Conservation (phyloP, 2,888 invertebrate species). For the Campaea margaritaria region DNA sequence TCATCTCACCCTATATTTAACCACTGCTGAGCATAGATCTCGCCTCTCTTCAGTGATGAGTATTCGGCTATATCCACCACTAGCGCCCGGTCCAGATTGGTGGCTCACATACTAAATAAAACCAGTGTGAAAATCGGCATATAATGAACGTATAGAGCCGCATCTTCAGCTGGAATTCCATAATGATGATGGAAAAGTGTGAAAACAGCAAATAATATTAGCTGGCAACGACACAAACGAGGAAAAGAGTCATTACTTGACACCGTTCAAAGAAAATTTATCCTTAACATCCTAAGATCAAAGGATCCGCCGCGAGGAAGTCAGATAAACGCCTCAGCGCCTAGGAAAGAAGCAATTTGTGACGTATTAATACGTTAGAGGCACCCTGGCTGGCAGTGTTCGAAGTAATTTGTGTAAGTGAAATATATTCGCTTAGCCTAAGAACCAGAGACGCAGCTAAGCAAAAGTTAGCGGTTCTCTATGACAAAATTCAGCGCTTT, state of each 20-base stretch:
- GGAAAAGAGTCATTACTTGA: conserved; percentile 30
- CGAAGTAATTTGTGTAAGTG: neutral
- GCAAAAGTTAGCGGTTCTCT: too few relatives aligned
- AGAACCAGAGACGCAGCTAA: too few relatives aligned
- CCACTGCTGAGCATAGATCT: too few relatives aligned
- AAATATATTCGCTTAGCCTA: neutral
- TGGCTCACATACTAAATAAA: too few relatives aligned
- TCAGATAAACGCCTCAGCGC: conserved; percentile 16
- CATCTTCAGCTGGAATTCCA: neutral
- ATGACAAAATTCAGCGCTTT: too few relatives aligned
- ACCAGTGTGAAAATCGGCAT: too few relatives aligned
- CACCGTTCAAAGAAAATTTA: conserved; percentile 29
- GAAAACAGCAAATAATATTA: neutral
- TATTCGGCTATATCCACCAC: too few relatives aligned
- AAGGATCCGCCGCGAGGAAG: conserved; percentile 19
- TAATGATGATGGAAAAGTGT: neutral
- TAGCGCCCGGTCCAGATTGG: too few relatives aligned
- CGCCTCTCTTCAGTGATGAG: too few relatives aligned
- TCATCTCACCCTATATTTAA: too few relatives aligned
- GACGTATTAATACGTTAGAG: conserved; percentile 22
- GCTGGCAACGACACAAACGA: conserved; percentile 12
- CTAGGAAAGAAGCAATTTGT: conserved; percentile 23
- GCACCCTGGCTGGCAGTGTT: neutral
- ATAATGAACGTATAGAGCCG: too few relatives aligned
- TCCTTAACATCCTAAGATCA: conserved; percentile 22